Evolutionary conservation across 2,797 vertebrate species (phyloP).

Genomic region (Mormyrops attenuatus): DNA sequence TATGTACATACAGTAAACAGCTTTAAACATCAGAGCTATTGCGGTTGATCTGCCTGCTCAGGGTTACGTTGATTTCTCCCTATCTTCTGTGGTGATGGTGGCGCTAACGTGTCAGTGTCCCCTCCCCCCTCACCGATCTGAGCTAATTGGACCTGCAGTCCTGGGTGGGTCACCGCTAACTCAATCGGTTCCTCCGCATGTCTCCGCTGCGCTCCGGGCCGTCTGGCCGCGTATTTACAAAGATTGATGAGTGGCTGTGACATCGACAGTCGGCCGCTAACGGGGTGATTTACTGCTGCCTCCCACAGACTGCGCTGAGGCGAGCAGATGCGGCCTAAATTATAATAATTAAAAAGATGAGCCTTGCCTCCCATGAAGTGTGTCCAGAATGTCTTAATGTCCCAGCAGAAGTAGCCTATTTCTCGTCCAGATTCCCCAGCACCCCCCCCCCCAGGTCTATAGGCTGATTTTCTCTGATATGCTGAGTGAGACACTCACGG

Average conservation of each 20-base stretch:
- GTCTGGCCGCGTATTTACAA: constrained; percentile 39
- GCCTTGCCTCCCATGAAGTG: not conserved
- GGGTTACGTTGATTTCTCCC: not conserved
- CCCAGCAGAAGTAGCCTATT: not conserved
- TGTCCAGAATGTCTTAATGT: not conserved
- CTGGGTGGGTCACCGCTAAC: constrained; percentile 58
- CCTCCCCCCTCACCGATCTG: constrained; percentile 37
- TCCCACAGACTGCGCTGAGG: not conserved
- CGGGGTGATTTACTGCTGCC: not conserved
- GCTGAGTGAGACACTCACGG: not conserved
- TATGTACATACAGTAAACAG: not conserved
- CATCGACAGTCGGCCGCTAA: not conserved
- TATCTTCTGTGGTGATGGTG: not conserved
- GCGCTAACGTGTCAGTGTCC: not conserved
- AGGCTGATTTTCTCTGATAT: not conserved
- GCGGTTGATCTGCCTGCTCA: not conserved
- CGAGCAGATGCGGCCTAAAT: constrained; percentile 1
- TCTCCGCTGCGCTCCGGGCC: constrained; percentile 38
- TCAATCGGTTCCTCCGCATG: constrained; percentile 44
- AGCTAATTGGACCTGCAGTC: constrained; percentile 37
- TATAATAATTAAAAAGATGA: not conserved
- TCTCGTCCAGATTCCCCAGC: not conserved
- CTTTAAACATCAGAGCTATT: not conserved
- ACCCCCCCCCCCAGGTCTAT: not conserved
- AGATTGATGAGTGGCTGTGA: constrained; percentile 56